Percentiles rank a stretch among this genome's conserved stretches.
Evolutionary conservation across 2,888 invertebrate species (phyloP).

Genomic region (Melanophora roralis): DNA sequence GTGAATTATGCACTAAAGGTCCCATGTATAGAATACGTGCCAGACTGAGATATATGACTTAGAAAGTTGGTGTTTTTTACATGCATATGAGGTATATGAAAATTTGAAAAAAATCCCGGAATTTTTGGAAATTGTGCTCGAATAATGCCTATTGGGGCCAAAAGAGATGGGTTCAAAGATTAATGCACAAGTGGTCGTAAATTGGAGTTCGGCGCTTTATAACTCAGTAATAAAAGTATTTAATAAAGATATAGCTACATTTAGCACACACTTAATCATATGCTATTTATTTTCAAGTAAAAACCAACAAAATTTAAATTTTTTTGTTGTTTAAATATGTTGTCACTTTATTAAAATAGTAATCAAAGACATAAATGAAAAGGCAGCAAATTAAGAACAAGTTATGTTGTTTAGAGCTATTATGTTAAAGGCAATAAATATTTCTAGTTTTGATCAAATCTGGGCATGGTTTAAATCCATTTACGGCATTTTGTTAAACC

Average conservation of each 20-base stretch:
- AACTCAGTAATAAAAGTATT: neutral
- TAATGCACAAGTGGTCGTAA: too few relatives aligned
- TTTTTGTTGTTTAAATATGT: neutral
- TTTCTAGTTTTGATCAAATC: neutral
- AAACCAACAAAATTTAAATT: neutral
- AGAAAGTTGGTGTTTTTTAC: too few relatives aligned
- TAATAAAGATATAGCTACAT: neutral
- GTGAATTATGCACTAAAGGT: too few relatives aligned
- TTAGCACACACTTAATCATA: neutral
- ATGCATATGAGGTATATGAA: too few relatives aligned
- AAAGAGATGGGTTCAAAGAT: too few relatives aligned
- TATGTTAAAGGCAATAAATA: neutral
- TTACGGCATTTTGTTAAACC: neutral
- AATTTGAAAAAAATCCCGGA: too few relatives aligned
- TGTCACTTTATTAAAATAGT: neutral
- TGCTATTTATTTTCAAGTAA: neutral
- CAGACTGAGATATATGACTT: too few relatives aligned
- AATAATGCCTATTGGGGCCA: too few relatives aligned
- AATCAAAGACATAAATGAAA: neutral
- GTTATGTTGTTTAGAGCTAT: neutral
- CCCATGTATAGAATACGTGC: too few relatives aligned
- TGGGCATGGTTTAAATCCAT: neutral
- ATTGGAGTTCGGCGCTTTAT: slow-evolving; percentile 7
- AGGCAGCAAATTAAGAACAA: neutral
- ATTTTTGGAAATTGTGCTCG: too few relatives aligned